These are phyloP conservation scores for Porites lobata DNA, from an alignment of 92 coral and sea anemone genomes.

Conservation along the genomic window DNA sequence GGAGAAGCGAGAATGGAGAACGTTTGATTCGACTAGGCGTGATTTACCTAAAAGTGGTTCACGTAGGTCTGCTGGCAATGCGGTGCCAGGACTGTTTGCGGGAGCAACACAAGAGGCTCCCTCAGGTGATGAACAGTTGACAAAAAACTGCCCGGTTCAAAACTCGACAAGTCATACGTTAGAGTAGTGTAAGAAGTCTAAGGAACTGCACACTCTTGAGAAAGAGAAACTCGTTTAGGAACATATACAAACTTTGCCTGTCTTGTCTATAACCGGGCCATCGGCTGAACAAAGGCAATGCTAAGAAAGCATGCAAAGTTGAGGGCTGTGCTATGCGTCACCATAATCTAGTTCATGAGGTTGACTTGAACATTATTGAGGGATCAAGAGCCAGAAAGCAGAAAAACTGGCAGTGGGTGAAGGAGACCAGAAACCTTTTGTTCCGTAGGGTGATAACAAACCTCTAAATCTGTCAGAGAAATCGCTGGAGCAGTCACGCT, in stretches of 20 bases:
- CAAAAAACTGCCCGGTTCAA: constrained; percentile 6
- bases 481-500: background rate
- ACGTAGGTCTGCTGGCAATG: background rate
- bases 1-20: background rate
- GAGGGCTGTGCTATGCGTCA: constrained; percentile 28
- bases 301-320: constrained; percentile 3
- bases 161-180: constrained; percentile 1
- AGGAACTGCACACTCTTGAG: constrained; percentile 14
- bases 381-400: constrained; percentile 32
- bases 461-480: background rate
- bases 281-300: constrained; percentile 13
- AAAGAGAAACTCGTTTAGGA: constrained; percentile 16
- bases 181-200: constrained; percentile 6
- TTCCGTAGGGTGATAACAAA: background rate
- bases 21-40: background rate
- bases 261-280: constrained; percentile 16
- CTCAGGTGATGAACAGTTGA: background rate
- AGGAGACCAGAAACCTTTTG: background rate
- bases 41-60: background rate
- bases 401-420: background rate
- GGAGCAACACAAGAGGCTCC: background rate
- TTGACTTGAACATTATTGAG: constrained; percentile 34
- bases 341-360: constrained; percentile 30
- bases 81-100: background rate
- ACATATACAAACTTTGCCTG: background rate